Conservation (phyloP, 2,888 invertebrate genomes). For the Ctena decussata region DNA sequence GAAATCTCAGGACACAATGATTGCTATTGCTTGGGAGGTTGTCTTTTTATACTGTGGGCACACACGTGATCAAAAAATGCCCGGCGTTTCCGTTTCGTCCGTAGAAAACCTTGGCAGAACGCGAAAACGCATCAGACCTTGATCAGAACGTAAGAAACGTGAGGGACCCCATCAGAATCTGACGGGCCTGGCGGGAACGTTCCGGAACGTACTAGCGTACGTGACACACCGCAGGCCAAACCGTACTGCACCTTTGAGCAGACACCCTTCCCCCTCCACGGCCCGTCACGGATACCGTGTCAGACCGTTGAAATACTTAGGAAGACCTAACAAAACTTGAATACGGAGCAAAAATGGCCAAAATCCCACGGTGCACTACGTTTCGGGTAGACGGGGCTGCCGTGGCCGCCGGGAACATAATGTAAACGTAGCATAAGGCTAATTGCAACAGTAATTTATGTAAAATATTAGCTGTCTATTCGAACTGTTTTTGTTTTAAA, state of each 20-base stretch:
- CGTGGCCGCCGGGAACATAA: constrained; percentile 40
- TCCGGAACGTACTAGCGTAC: background rate
- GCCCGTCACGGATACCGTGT: background rate
- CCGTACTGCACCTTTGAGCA: background rate
- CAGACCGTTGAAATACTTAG: background rate
- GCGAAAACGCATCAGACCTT: background rate
- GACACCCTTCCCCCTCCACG: background rate
- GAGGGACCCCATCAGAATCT: background rate
- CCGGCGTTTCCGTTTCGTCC: background rate
- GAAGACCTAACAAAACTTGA: background rate
- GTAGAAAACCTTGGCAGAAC: background rate
- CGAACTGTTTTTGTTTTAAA: too few species aligned
- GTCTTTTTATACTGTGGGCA: background rate
- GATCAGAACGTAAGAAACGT: constrained; percentile 4
- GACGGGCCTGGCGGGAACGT: background rate
- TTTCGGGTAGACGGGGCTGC: constrained; percentile 44
- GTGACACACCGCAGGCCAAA: background rate
- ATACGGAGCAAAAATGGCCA: constrained; percentile 12
- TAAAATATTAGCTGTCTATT: too few species aligned
- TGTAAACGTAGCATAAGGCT: constrained; percentile 34
- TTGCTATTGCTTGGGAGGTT: background rate
- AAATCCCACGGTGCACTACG: constrained; percentile 34
- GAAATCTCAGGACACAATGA: constrained; percentile 6
- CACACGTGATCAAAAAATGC: background rate
- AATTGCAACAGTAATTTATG: too few species aligned